A percentile compares a stretch with the other conserved stretches of the same genome.
Conservation (phyloP, 2,113 vertebrate genomes). For the Emberiza fucata region DNA sequence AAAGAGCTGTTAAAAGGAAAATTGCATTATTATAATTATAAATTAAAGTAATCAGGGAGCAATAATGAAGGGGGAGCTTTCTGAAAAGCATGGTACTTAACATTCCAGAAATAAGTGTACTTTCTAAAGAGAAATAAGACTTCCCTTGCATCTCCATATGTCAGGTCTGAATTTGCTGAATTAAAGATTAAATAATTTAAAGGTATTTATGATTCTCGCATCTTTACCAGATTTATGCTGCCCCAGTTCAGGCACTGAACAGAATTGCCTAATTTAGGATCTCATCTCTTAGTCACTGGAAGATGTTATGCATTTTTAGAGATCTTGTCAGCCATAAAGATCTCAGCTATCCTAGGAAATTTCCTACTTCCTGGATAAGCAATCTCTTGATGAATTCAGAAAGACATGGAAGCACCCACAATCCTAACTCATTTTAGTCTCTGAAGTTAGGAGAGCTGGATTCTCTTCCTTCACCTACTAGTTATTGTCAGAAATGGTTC, state of each 20-base stretch:
- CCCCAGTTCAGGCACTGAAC: neutral
- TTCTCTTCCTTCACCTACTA: neutral
- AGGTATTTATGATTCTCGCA: neutral
- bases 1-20: neutral
- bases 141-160: neutral
- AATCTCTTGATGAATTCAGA: neutral
- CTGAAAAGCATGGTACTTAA: neutral
- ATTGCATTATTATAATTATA: neutral
- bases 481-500: neutral
- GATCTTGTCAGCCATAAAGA: neutral
- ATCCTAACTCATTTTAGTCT: neutral
- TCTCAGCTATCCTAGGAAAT: neutral
- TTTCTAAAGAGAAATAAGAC: neutral
- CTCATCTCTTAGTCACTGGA: neutral
- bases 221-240: neutral
- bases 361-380: neutral
- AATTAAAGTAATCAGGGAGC: neutral
- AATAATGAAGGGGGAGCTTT: neutral
- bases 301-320: neutral
- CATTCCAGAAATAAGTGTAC: neutral
- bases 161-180: neutral
- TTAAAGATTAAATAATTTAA: neutral
- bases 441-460: neutral
- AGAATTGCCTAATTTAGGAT: neutral
- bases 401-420: neutral